Evolutionary conservation across 2,113 vertebrate species (phyloP).

Genomic region (Mormoops blainvillei): DNA sequence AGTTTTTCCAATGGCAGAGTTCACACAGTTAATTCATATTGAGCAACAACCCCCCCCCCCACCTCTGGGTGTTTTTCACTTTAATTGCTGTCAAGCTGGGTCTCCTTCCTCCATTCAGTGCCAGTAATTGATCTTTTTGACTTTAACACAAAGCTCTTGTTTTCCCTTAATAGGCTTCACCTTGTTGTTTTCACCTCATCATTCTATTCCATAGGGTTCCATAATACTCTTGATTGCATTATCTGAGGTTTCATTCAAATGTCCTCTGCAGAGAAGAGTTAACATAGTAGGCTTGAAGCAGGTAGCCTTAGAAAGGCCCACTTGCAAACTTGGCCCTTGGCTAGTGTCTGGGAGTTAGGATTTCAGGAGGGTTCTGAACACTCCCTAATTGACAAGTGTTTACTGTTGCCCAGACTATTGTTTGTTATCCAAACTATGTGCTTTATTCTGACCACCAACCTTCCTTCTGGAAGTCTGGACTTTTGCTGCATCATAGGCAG

Average conservation of each 20-base stretch:
- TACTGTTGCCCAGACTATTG: background rate
- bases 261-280: background rate
- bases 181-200: conserved; percentile 36
- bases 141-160: background rate
- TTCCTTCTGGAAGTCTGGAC: background rate
- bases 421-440: background rate
- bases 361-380: background rate
- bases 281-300: background rate
- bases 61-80: conserved; percentile 17
- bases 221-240: conserved; percentile 5
- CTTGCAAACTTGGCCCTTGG: background rate
- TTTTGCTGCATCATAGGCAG: background rate
- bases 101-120: background rate
- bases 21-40: conserved; percentile 58
- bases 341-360: background rate
- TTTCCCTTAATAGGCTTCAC: conserved; percentile 45
- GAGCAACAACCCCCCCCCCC: background rate
- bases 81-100: conserved; percentile 48
- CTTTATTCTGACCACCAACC: background rate
- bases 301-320: background rate
- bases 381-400: background rate
- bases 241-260: background rate
- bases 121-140: conserved; percentile 42
- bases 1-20: conserved; percentile 36
- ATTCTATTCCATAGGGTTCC: background rate